Base-by-base conservation (phyloP, 2,888 invertebrate genomes). In the Smittia sp. region DNA sequence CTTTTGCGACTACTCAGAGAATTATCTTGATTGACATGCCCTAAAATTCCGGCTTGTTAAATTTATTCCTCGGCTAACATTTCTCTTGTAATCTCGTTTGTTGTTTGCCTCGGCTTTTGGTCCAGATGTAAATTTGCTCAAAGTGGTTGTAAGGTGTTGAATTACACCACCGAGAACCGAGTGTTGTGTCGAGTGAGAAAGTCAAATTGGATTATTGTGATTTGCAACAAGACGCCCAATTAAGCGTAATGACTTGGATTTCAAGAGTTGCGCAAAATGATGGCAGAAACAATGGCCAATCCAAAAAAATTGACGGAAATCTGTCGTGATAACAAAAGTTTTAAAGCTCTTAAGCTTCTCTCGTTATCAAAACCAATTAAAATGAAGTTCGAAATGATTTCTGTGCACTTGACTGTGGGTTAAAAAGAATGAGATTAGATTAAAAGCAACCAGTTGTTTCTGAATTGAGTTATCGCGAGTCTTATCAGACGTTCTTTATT, bases 201-300 rank as follows among this genome's bases (percentile, higher is more conserved):
- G 69, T 25, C 18, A 52, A 69, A 69, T 69, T 69, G 27, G 69
- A 69, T 69, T 41, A 46, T 69, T 46, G 52, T 69, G 69, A 69
- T 69, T 69, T 69, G 69, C 18, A 69, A 69, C 41, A 25, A 52
- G 69, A 69, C n/a, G 52, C 69, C 52, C 20, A 54, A 69, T 69
- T 69, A 46, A 15, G 4, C 27, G 1, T 25, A 27, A 63, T 63
- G 27, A 11, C 25, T 63, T 63, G 25, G 63, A 63, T 63, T 63
- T 63, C 27, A 4, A n/a, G 52, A 13, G 15, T 63, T 24, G 27
- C 27, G 63, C 22, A 25, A 63, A 15, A 7, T 58, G 18, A 13
- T n/a, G n/a, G n/a, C 18, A 6, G n/a, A 3, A 15, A 15, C 18
- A 46, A 11, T 13, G n/a, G 15, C n/a, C n/a, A n/a, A n/a, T n/a